phyloP scores from a whole-genome alignment of 2,797 vertebrate species.

The Pseudotriccus pelzelni region DNA sequence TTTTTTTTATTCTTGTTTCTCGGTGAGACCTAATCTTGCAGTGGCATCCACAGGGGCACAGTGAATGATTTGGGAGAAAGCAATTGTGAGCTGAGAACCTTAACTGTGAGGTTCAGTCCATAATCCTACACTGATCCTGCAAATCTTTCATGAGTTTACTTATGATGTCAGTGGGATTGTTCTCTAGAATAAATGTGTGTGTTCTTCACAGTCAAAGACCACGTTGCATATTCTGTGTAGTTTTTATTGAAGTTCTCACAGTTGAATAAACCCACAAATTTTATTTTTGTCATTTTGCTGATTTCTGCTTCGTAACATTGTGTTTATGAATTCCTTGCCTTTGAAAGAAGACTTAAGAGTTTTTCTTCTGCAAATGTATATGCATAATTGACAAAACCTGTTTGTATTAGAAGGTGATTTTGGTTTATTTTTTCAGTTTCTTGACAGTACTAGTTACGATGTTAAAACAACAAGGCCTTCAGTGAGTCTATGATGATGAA shows the following conservation, averaged over 20 bases:
- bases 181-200: neutral
- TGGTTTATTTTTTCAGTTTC: conserved; percentile 25
- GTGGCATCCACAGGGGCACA: neutral
- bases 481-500: conserved; percentile 8
- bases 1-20: neutral
- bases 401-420: neutral
- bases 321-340: neutral
- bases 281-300: neutral
- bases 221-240: neutral
- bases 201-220: neutral
- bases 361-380: neutral
- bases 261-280: neutral
- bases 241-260: neutral
- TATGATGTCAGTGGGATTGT: neutral
- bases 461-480: conserved; percentile 28
- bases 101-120: neutral
- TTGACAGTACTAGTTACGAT: neutral
- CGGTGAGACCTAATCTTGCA: neutral
- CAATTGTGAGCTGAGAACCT: neutral
- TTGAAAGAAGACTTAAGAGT: neutral
- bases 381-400: neutral
- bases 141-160: neutral
- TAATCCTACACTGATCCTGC: neutral
- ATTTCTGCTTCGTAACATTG: neutral
- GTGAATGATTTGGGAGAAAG: neutral